phyloP scores from a whole-genome alignment of 1,140 invertebrate species.

The Tetragnatha versicolor region DNA sequence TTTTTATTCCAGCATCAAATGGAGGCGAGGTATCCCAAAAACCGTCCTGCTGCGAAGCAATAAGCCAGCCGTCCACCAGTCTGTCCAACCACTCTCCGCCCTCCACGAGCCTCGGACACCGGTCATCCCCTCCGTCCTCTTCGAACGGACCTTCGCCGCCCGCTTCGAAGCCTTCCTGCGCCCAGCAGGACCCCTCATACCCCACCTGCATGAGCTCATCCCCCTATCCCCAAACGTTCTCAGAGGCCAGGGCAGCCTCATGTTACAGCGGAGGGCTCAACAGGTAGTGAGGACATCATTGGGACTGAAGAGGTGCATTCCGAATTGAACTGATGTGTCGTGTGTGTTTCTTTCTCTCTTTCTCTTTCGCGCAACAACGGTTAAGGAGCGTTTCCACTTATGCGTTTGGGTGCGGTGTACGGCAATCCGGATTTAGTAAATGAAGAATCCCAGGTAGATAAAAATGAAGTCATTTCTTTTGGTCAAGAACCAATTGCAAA shows the following conservation, averaged over 20 bases:
- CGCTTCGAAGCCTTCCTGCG: background rate
- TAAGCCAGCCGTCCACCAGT: background rate
- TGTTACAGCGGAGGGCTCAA: background rate
- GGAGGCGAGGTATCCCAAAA: background rate
- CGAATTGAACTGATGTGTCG: too few relatives aligned
- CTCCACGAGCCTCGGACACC: slow-evolving; percentile 13
- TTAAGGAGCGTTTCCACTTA: too few relatives aligned
- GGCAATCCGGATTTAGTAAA: too few relatives aligned
- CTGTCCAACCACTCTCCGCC: background rate
- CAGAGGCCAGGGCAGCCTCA: background rate
- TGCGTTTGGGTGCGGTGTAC: too few relatives aligned
- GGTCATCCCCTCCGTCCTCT: slow-evolving; percentile 1
- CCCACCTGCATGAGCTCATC: background rate
- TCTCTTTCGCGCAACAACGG: too few relatives aligned
- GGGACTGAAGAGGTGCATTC: too few relatives aligned
- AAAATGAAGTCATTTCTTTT: too few relatives aligned
- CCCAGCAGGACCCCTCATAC: background rate
- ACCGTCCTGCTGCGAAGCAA: background rate
- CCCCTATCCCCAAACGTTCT: background rate
- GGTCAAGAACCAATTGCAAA: too few relatives aligned
- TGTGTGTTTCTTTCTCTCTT: too few relatives aligned
- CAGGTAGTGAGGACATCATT: too few relatives aligned
- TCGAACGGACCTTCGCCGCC: background rate
- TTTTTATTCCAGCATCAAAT: background rate
- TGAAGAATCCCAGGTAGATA: too few relatives aligned